These are phyloP conservation scores for Scaptomyza reducta DNA, from an alignment of 2,888 invertebrate genomes.

Conservation along the genomic window DNA sequence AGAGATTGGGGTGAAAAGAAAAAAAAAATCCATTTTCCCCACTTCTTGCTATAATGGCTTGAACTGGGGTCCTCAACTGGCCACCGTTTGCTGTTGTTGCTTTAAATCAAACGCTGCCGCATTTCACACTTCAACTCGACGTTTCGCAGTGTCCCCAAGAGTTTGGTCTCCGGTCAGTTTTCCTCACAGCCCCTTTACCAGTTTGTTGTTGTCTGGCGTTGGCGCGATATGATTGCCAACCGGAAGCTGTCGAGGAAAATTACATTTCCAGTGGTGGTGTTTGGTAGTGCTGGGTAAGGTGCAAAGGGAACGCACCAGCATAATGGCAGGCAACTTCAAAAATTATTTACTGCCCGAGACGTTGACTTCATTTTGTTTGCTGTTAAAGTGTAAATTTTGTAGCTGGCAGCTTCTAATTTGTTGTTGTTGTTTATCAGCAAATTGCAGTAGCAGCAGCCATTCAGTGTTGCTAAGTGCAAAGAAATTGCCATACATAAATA, in stretches of 20 bases:
- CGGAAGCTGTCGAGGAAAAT: slow-evolving; percentile 78
- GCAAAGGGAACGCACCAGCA: slow-evolving; percentile 11
- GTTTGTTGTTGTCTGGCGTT: slow-evolving; percentile 66
- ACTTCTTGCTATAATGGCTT: slow-evolving; percentile 46
- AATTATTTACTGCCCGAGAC: slow-evolving; percentile 75
- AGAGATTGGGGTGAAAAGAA: slow-evolving; percentile 8
- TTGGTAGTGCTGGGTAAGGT: slow-evolving; percentile 32
- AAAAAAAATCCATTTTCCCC: slow-evolving; percentile 12
- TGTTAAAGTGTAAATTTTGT: slow-evolving; percentile 59
- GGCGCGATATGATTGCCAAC: slow-evolving; percentile 79
- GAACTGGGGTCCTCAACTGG: slow-evolving; percentile 50
- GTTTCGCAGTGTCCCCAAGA: slow-evolving; percentile 53
- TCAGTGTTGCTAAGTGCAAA: slow-evolving; percentile 17
- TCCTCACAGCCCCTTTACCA: slow-evolving; percentile 16
- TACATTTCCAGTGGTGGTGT: slow-evolving; percentile 65
- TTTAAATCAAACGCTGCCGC: slow-evolving; percentile 73
- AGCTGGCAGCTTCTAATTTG: slow-evolving; percentile 63
- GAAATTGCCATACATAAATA: slow-evolving; percentile 4
- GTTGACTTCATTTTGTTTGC: slow-evolving; percentile 70
- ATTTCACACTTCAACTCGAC: slow-evolving; percentile 71
- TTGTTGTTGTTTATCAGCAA: slow-evolving; percentile 62
- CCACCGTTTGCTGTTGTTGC: slow-evolving; percentile 56
- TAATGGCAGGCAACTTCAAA: slow-evolving; percentile 58
- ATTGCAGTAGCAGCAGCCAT: slow-evolving; percentile 47
- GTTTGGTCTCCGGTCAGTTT: slow-evolving; percentile 54